Base-by-base conservation (phyloP, 2,888 invertebrate genomes). In the Melieria crassipennis region DNA sequence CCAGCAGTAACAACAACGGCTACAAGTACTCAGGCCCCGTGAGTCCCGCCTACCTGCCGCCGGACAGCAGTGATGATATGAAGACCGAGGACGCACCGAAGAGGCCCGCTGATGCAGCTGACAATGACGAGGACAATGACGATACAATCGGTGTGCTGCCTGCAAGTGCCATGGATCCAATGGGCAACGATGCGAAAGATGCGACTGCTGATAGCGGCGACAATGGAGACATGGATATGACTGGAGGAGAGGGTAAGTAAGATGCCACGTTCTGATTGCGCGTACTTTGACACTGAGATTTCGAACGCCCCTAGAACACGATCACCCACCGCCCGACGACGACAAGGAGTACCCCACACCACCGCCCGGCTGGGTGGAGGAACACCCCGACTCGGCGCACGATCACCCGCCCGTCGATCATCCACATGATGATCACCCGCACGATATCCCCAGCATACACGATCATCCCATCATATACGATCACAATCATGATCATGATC, bases 311-410 rank as follows among this genome's bases (percentile, higher is more conserved):
- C 74, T 78, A 50, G 69, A 73, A 55, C 74, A 78, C 30, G 75
- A 77, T 68, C 77, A 78, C 57, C 70, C 77, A 45, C 68, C 76
- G 42, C 73, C 73, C 2, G 80, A 77, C 7, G 85, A 85, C 72
- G 80, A 84, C 71, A 81, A 81, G 0, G 86, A 85, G 63, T 85
- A 85, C 73, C 81, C 85, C 1, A 85, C 85, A 55, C 86, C 85
- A n/a, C 86, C 85, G 0, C 86, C 85, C 0, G 83, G 83, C 5
- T 85, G 84, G 81, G 65, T 85, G 5, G 81, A 83, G 47, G 76
- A 79, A 5, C 83, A 85, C 72, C 81, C 83, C 1, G 82, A 84
- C 6, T 75, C 80, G 0, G 77, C 75, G 4, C 77, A 78, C 5
- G 76, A 76, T 47, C 78, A 76, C 47, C 79, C 80, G 7, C 77